phyloP scores from a whole-genome alignment of 2,797 vertebrate genomes.

The Chlorospingus semifuscus region DNA sequence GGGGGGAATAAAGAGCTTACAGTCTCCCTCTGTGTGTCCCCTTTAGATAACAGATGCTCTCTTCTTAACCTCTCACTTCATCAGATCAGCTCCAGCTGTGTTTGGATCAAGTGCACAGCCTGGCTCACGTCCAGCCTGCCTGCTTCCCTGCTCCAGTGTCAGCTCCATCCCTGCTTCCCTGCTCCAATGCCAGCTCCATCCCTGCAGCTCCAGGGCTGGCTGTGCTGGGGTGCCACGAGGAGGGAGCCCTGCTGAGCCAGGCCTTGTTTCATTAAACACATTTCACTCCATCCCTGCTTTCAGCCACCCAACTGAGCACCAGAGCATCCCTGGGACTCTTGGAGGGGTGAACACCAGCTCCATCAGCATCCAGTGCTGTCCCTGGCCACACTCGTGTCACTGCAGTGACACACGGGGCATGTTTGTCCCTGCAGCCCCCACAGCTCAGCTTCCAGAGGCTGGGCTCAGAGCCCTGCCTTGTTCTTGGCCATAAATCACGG shows the following conservation, averaged over 20 bases:
- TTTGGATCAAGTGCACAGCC: conserved; percentile 76
- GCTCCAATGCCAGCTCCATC: conserved; percentile 45
- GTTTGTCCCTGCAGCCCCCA: neutral
- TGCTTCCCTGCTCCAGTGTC: conserved; percentile 68
- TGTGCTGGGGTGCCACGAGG: neutral
- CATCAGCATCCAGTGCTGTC: neutral
- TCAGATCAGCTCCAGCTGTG: conserved; percentile 81
- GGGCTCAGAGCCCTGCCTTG: accelerated
- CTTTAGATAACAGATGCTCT: conserved; percentile 76
- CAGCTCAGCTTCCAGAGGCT: neutral
- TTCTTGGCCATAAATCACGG: neutral
- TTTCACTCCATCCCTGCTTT: neutral
- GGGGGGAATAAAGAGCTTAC: conserved; percentile 56
- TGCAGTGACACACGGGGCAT: accelerated
- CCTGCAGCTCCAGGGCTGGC: neutral
- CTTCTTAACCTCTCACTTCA: conserved; percentile 80
- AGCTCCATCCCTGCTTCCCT: conserved; percentile 42
- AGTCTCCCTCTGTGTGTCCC: conserved; percentile 52
- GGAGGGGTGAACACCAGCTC: accelerated
- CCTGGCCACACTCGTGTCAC: accelerated
- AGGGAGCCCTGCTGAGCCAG: neutral
- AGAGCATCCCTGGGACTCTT: neutral
- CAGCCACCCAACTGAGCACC: neutral
- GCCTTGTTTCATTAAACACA: neutral
- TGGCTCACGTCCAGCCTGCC: conserved; percentile 51